A percentile compares a stretch with the other conserved stretches of the same genome.
These are phyloP conservation scores for Hylaea fasciaria DNA, from an alignment of 2,888 invertebrate species.

Conservation along the genomic window DNA sequence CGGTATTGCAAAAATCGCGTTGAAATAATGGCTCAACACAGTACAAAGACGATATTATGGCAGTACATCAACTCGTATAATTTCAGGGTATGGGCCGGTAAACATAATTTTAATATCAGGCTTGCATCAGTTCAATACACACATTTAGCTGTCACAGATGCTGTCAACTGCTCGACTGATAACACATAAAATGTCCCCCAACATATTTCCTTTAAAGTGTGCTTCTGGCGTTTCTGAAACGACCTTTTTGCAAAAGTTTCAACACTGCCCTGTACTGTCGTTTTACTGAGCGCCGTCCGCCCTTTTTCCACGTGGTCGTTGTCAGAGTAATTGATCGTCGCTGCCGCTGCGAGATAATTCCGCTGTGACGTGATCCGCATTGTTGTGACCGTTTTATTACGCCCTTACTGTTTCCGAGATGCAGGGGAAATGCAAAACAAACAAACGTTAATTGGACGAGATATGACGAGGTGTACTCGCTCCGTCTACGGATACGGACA, in stretches of 20 bases:
- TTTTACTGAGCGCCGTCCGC: constrained; percentile 48
- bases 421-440: constrained; percentile 75
- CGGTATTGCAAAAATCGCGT: constrained; percentile 48
- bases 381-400: constrained; percentile 74
- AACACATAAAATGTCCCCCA: too few species aligned
- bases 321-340: constrained; percentile 81
- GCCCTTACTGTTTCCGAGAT: constrained; percentile 59
- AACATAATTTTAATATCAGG: not conserved
- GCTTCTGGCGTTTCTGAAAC: not conserved
- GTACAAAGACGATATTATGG: constrained; percentile 6
- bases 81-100: not conserved
- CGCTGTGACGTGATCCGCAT: constrained; percentile 80
- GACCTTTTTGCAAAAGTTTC: not conserved
- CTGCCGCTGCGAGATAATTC: constrained; percentile 78
- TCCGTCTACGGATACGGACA: constrained; percentile 12
- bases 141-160: not conserved
- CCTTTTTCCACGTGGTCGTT: constrained; percentile 73
- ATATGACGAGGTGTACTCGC: constrained; percentile 56
- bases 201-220: not conserved
- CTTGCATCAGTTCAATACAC: not conserved
- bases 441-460: constrained; percentile 64
- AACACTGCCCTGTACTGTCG: constrained; percentile 23
- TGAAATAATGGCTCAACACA: constrained; percentile 55
- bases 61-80: constrained; percentile 13
- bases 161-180: too few species aligned